Conservation (phyloP, 2,113 vertebrate species). For the Scomber scombrus region DNA sequence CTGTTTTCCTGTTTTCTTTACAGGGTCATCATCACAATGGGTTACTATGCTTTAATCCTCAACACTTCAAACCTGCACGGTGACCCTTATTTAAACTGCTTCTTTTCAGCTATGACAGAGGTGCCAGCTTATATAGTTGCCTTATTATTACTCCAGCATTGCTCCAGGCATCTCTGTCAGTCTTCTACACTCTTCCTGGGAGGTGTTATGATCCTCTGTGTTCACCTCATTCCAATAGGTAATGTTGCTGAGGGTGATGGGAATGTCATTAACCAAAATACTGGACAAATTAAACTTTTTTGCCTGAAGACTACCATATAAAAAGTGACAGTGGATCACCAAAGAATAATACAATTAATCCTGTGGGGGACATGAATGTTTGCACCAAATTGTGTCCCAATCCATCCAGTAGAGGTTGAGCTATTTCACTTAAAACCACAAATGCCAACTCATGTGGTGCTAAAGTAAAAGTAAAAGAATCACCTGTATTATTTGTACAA, state of each 20-base stretch:
- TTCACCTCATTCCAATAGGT: slow-evolving; percentile 89
- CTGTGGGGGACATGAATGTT: no score
- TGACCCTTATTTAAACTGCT: slow-evolving; percentile 89
- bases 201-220: slow-evolving; percentile 89
- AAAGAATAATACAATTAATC: no score
- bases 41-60: slow-evolving; percentile 90
- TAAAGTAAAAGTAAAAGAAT: no score
- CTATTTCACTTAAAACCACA: no score
- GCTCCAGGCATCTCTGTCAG: slow-evolving; percentile 88
- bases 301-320: no score
- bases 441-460: no score
- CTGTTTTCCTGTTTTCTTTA: background rate
- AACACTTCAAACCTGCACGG: slow-evolving; percentile 92
- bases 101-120: slow-evolving; percentile 87
- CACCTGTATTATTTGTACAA: no score
- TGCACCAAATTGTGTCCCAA: no score
- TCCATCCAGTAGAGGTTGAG: no score
- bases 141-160: slow-evolving; percentile 84
- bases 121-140: slow-evolving; percentile 90
- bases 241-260: slow-evolving; percentile 28
- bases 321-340: no score
- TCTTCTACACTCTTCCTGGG: slow-evolving; percentile 88
- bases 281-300: no score
- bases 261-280: no score
- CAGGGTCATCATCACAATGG: slow-evolving; percentile 90